Conservation (phyloP, 2,888 invertebrate genomes). For the Chelonus formosanus region DNA sequence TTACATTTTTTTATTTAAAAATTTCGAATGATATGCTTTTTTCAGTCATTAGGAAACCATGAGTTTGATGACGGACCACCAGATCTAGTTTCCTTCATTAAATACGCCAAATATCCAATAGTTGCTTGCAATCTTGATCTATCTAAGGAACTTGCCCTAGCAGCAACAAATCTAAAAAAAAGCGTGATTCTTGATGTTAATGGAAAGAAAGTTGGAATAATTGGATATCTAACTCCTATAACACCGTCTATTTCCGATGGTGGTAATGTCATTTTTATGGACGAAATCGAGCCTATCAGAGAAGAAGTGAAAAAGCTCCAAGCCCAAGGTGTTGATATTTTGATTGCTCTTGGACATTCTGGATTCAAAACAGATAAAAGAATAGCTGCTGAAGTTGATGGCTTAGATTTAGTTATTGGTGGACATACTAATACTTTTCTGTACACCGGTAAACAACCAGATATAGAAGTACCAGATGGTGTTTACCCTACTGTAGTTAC, state of each 20-base stretch:
- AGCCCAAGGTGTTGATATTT: conserved; percentile 75
- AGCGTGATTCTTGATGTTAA: conserved; percentile 74
- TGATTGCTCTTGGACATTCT: conserved; percentile 90
- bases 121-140: conserved; percentile 82
- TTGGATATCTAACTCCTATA: conserved; percentile 87
- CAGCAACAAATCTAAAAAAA: conserved; percentile 69
- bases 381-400: conserved; percentile 80
- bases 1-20: neutral
- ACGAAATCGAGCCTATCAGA: conserved; percentile 76
- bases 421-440: conserved; percentile 93
- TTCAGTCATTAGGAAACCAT: conserved; percentile 90
- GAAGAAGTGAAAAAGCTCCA: conserved; percentile 74
- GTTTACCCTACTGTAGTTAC: conserved; percentile 80
- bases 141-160: conserved; percentile 71
- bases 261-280: conserved; percentile 65
- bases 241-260: conserved; percentile 71
- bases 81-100: conserved; percentile 79
- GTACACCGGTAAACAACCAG: conserved; percentile 77
- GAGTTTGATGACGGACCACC: conserved; percentile 86
- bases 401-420: conserved; percentile 87
- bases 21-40: too few species aligned
- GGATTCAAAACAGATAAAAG: conserved; percentile 80
- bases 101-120: conserved; percentile 76
- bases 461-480: conserved; percentile 76
- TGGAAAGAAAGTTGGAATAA: conserved; percentile 78